These are phyloP conservation scores for Diarsia rubi DNA, from an alignment of 2,888 invertebrate genomes.

Conservation along the genomic window DNA sequence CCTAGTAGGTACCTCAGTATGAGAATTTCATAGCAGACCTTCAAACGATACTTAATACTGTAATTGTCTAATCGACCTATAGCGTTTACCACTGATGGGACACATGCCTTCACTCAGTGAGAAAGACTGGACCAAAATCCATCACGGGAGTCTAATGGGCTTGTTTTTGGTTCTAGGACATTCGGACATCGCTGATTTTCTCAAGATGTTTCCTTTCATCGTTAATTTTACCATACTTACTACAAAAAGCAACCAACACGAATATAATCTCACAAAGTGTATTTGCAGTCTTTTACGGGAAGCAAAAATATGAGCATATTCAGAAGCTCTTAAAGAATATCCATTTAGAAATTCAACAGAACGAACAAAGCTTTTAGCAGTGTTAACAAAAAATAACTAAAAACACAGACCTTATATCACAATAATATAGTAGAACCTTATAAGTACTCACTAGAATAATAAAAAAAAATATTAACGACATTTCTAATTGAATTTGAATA, in stretches of 20 bases:
- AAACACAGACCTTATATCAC: background rate
- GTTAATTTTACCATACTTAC: background rate
- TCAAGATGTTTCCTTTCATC: background rate
- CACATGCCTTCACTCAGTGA: background rate
- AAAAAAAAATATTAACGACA: background rate
- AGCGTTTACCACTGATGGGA: background rate
- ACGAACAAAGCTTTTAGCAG: slow-evolving; percentile 38
- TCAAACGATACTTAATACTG: background rate
- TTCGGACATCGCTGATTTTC: background rate
- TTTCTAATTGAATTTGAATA: background rate
- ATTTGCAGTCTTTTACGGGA: background rate
- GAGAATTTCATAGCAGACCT: background rate
- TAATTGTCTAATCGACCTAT: background rate
- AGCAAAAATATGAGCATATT: slow-evolving; percentile 11
- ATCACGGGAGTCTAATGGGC: background rate
- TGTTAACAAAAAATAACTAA: slow-evolving; percentile 31
- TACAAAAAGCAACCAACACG: background rate
- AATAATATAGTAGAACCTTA: background rate
- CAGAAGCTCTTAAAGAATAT: background rate
- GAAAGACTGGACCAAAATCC: background rate
- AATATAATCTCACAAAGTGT: background rate
- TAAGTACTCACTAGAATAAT: background rate
- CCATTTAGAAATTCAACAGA: slow-evolving; percentile 32
- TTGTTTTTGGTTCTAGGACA: background rate
- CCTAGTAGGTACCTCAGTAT: background rate